Evolutionary conservation across 2,113 vertebrate species (phyloP), one percentile per base, ranked within the genome.

Genomic region (Rafetus swinhoei): DNA sequence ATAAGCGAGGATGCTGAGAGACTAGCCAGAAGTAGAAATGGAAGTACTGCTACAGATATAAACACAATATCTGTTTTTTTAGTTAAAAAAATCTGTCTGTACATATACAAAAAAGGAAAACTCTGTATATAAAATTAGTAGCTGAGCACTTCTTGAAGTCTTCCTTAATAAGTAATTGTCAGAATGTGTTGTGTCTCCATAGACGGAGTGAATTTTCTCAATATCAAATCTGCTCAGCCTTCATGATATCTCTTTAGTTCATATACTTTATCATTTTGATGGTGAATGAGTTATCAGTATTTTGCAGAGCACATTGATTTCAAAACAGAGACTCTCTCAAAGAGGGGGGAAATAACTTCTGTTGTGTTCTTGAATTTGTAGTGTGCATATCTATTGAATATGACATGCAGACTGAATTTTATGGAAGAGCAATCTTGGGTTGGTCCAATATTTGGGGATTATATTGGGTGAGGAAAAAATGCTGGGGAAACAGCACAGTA

Each of bases 361-460:
- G 96, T 95, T 95, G 96, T 69, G 93, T 97, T 97, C 95, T 97
- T 96, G 96, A 96, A 97, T 97, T 96, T 97, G 96, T 95, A 97
- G 94, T 96, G 96, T 95, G 93, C 97, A 95, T 93, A 96, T 96
- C 94, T 97, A 93, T 95, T 97, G 94, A 96, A 89, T 95, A 97
- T 95, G 97, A 93, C 89, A 96, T 95, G 96, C 90, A 96, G 93
- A 95, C 94, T 93, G 94, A 96, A 95, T 96, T 95, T 97, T 97
- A 96, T 97, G 96, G 96, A 97, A 97, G 96, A 95, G 94, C 97
- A 96, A 94, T 97, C 94, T 97, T 97, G 97, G 96, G 94, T 95
- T 97, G 97, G 95, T 97, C 95, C 96, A 89, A 92, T 97, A 96
- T 97, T 97, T 97, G 94, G 91, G 95, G 72, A 45, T 24, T 35